Conservation (phyloP, 2,797 vertebrate genomes). For the Characodon lateralis region DNA sequence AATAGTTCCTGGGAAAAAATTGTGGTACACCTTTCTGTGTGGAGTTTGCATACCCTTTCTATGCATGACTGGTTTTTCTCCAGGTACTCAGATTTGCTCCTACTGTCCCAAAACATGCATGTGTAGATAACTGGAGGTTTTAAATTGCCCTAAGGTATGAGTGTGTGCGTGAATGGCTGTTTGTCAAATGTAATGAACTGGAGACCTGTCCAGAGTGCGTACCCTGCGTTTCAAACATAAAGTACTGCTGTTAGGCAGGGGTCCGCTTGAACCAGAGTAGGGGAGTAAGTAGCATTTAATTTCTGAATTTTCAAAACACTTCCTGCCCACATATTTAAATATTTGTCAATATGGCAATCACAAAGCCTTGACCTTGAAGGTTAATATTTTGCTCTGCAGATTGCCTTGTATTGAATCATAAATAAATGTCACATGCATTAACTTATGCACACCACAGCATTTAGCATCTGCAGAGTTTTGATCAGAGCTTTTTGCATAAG, state of each 20-base stretch:
- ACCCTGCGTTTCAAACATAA: background rate
- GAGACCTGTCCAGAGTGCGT: background rate
- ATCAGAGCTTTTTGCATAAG: constrained; percentile 28
- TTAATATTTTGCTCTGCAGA: constrained; percentile 15
- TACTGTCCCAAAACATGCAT: background rate
- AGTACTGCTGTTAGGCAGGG: too few relatives aligned
- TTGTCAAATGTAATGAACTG: background rate
- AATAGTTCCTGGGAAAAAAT: background rate
- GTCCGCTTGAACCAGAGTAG: too few relatives aligned
- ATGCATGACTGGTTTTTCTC: background rate
- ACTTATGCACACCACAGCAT: background rate
- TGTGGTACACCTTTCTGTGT: background rate
- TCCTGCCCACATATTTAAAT: background rate
- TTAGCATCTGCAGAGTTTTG: constrained; percentile 16
- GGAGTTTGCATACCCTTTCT: background rate
- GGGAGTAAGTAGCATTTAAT: background rate
- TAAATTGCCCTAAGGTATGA: background rate
- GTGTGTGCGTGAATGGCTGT: background rate
- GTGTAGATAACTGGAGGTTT: background rate
- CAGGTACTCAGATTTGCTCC: background rate
- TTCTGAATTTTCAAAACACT: background rate
- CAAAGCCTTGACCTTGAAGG: constrained; percentile 8
- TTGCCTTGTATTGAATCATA: constrained; percentile 7
- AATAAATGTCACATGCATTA: constrained; percentile 5
- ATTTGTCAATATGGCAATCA: background rate